Conservation (phyloP, 2,797 vertebrate genomes). For the Gadopsis marmoratus region DNA sequence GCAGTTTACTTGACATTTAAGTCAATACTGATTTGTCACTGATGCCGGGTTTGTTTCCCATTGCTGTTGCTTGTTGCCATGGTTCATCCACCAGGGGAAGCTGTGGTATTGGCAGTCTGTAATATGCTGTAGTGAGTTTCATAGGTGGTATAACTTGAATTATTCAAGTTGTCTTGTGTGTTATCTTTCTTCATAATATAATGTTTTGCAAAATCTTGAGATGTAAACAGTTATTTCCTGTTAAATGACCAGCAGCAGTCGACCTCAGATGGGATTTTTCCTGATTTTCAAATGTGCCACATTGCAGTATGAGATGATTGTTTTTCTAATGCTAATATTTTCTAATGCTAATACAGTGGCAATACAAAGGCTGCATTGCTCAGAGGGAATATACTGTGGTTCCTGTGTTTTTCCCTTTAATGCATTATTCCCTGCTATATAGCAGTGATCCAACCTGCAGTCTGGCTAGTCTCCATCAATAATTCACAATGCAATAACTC, state of each 20-base stretch:
- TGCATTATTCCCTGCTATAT: slow-evolving; percentile 22
- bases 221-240: background rate
- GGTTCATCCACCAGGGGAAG: slow-evolving; percentile 58
- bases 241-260: background rate
- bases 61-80: slow-evolving; percentile 6
- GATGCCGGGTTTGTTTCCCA: background rate
- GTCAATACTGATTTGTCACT: background rate
- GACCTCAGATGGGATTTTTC: background rate
- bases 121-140: slow-evolving; percentile 10
- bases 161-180: background rate
- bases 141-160: background rate
- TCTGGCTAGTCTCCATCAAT: slow-evolving; percentile 68
- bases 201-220: background rate
- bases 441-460: slow-evolving; percentile 58
- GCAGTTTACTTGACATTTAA: background rate
- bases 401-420: slow-evolving; percentile 32
- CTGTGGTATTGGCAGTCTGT: slow-evolving; percentile 42
- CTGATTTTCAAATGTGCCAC: slow-evolving; percentile 2
- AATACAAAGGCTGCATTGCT: slow-evolving; percentile 7
- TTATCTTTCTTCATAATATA: background rate
- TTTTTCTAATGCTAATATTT: background rate
- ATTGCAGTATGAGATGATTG: background rate
- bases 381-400: slow-evolving; percentile 24
- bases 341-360: background rate
- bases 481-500: slow-evolving; percentile 73